phyloP scores from a whole-genome alignment of 92 coral and sea anemone genomes.

The Phenganax stokvisi region DNA sequence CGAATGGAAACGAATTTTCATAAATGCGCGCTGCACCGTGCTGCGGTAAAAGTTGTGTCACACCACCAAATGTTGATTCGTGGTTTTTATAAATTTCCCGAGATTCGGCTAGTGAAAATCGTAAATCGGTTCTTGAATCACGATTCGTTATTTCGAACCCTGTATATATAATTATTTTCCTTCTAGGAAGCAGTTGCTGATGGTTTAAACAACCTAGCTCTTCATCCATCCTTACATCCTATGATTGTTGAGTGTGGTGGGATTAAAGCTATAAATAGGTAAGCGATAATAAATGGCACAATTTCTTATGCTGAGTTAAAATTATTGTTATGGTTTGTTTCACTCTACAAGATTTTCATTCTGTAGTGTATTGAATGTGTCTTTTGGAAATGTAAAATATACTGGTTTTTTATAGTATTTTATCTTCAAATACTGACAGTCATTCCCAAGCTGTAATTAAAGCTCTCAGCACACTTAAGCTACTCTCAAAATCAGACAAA shows the following conservation, averaged over 20 bases:
- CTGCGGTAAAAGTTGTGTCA: too few relatives aligned
- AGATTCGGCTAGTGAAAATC: too few relatives aligned
- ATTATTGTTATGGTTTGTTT: not conserved
- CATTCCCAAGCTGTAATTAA: conserved; percentile 72
- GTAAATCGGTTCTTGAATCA: too few relatives aligned
- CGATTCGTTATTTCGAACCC: too few relatives aligned
- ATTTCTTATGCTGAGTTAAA: too few relatives aligned
- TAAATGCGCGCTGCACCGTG: too few relatives aligned
- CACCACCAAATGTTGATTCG: too few relatives aligned
- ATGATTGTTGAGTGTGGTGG: conserved; percentile 94
- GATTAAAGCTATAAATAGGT: conserved; percentile 94
- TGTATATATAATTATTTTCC: not conserved
- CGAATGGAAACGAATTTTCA: too few relatives aligned
- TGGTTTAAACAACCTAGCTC: conserved; percentile 76
- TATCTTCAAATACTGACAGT: conserved; percentile 72
- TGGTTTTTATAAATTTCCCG: too few relatives aligned
- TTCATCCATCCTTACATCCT: conserved; percentile 79
- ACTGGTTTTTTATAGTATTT: conserved; percentile 52
- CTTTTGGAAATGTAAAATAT: not conserved
- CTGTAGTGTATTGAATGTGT: not conserved
- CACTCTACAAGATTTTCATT: not conserved
- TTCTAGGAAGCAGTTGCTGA: conserved; percentile 70
- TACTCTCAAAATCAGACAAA: conserved; percentile 88
- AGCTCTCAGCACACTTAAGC: conserved; percentile 91
- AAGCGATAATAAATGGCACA: not conserved